phyloP scores from a whole-genome alignment of 2,888 invertebrate species.

The Megalurothrips usitatus region DNA sequence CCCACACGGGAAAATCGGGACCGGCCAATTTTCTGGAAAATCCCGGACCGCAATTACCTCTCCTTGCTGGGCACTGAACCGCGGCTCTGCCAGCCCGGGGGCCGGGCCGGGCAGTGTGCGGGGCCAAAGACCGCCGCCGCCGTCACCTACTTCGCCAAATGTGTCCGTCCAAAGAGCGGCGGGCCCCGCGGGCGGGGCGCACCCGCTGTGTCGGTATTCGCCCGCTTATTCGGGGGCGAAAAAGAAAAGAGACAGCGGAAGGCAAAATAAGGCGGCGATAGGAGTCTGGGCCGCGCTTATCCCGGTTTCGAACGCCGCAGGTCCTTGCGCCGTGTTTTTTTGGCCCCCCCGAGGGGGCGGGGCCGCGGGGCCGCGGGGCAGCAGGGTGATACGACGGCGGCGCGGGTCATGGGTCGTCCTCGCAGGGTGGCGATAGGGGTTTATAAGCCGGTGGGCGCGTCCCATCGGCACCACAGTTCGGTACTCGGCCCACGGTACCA shows the following conservation, averaged over 20 bases:
- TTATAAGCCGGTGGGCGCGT: not conserved
- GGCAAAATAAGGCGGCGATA: not conserved
- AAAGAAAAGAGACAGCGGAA: not conserved
- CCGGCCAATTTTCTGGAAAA: no score
- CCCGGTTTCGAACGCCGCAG: not conserved
- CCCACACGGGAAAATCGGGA: no score
- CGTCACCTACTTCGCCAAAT: not conserved
- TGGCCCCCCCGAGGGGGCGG: not conserved
- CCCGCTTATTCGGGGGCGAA: not conserved
- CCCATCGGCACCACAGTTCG: not conserved
- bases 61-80: no score
- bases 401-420: no score
- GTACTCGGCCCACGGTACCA: not conserved
- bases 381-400: slow-evolving; percentile 42
- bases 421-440: slow-evolving; percentile 27
- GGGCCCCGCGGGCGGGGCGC: slow-evolving; percentile 38
- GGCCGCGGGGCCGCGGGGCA: not conserved
- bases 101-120: not conserved
- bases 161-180: slow-evolving; percentile 34
- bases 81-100: no score
- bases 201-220: slow-evolving; percentile 32
- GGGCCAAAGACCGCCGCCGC: slow-evolving; percentile 25
- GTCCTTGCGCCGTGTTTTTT: not conserved
- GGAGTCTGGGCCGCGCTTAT: not conserved
- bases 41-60: no score